Base-by-base conservation (phyloP, 1,140 invertebrate genomes). In the Andrena cerasifolii region DNA sequence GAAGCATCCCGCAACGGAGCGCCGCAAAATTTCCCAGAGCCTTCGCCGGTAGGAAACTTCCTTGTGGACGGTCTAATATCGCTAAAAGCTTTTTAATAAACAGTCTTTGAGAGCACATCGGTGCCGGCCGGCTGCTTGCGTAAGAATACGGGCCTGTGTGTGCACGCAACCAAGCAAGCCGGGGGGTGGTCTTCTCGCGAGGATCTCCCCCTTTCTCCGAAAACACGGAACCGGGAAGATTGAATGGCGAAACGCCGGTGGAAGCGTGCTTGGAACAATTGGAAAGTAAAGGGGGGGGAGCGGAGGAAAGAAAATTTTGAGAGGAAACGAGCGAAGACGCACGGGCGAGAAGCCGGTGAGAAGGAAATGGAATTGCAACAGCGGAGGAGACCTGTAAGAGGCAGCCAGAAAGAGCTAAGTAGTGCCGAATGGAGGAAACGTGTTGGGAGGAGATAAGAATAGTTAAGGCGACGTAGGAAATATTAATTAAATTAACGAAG, bases 41-140 rank as follows among this genome's bases (percentile, higher is more conserved):
- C 65, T 24, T 49, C 14, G 71, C 2, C 56, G 33, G 33, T 54
- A 70, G 47, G 47, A 70, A 70, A 63, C 65, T 77, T 66, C 12
- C 49, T 58, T 54, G 59, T 79, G 76, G 72, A 62, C 80, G 72
- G 77, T 83, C 68, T 87, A 88, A 88, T 88, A 87, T 88, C 79
- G 70, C 86, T 88, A 84, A 88, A 88, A 88, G 86, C 86, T 88
- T 88, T 88, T 88, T 87, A 88, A 87, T 87, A 87, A 86, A 87
- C 84, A 86, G 82, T 82, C 71, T 87, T 80, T 79, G 56, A 79
- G 67, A 79, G 67, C 33, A 45, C 66, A 61, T 49, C 43, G 71
- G 70, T 24, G 53, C 53, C n/a, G 56, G 49, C 47, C 36, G 53
- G 63, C 40, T 62, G 51, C 8, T 61, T 51, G 49, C 53, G 45